Evolutionary conservation across 2,888 invertebrate species (phyloP), one percentile per base, ranked within the genome.

Genomic region (Anticlea derivata): DNA sequence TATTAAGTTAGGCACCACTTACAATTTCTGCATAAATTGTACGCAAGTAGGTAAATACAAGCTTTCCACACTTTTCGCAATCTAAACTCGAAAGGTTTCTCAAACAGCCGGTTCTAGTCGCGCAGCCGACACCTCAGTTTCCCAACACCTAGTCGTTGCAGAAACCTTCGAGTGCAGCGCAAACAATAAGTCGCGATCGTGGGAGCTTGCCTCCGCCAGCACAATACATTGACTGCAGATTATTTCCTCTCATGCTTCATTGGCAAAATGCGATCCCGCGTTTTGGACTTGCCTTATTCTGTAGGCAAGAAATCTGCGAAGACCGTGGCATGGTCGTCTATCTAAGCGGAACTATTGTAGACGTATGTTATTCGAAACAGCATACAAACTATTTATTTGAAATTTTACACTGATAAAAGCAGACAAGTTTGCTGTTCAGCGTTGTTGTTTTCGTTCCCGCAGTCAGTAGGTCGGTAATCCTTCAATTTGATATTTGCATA

Each of bases 1-100:
- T 65, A 54, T 62, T 65, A 64, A 55, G 48, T 52, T 48, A 50
- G 31, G 43, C 49, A 35, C 46, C 57, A 48, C 60, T 65, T 60
- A 58, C 58, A 68, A 68, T 70, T 70, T 71, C 66, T 66, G 68
- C 63, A 61, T 69, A 48, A 66, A 70, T 66, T 63, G 46, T 66
- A 66, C 67, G 60, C 70, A 66, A 67, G 70, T 46, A 34, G 39
- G 23, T 67, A 70, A 70, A 72, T 65, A 65, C 65, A 62, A 80
- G 73, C 83, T 86, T 87, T 86, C 82, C 82, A 80, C 70, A 74
- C 70, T 85, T 86, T 86, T 87, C 85, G 88, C 79, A 86, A 86
- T 80, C 73, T 72, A 75, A 78, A 75, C 76, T 80, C 71, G 73
- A 79, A 81, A 78, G 78, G 80, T 84, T 85, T 84, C 84, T 82